Evolutionary conservation across 2,888 invertebrate species (phyloP).

Genomic region (Tinea pellionella): DNA sequence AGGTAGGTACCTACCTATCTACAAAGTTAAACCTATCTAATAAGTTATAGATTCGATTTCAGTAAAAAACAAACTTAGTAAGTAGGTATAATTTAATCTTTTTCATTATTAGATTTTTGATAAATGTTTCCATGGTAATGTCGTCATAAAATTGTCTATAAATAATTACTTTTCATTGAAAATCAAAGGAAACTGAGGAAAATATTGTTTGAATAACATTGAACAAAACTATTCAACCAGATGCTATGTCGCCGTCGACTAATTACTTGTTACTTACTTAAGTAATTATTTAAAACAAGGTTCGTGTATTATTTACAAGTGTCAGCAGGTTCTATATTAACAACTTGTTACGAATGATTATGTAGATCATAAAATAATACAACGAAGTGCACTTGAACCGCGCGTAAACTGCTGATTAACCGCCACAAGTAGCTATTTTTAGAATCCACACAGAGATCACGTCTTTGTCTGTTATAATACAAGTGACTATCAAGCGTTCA

Average conservation of each 20-base stretch:
- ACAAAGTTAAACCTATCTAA: too few relatives aligned
- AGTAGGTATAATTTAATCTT: too few relatives aligned
- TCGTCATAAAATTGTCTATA: neutral
- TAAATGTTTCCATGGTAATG: neutral
- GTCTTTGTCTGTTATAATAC: constrained; percentile 62
- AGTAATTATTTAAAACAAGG: neutral
- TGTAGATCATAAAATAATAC: constrained; percentile 5
- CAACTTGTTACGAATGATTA: neutral
- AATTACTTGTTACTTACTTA: neutral
- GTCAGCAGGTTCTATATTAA: neutral
- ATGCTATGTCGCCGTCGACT: neutral
- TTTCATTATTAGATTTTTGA: too few relatives aligned
- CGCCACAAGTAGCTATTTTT: constrained; percentile 55
- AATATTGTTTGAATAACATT: constrained; percentile 4
- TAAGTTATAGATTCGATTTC: too few relatives aligned
- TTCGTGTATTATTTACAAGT: neutral
- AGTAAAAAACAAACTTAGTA: too few relatives aligned
- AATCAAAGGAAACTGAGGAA: neutral
- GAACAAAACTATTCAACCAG: neutral
- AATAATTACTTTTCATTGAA: neutral
- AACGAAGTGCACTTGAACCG: constrained; percentile 33
- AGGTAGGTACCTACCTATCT: too few relatives aligned
- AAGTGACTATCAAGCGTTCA: constrained; percentile 45
- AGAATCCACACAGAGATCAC: constrained; percentile 63
- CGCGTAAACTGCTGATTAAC: constrained; percentile 60